Conservation (phyloP, 2,797 vertebrate genomes). For the Chelmon rostratus region DNA sequence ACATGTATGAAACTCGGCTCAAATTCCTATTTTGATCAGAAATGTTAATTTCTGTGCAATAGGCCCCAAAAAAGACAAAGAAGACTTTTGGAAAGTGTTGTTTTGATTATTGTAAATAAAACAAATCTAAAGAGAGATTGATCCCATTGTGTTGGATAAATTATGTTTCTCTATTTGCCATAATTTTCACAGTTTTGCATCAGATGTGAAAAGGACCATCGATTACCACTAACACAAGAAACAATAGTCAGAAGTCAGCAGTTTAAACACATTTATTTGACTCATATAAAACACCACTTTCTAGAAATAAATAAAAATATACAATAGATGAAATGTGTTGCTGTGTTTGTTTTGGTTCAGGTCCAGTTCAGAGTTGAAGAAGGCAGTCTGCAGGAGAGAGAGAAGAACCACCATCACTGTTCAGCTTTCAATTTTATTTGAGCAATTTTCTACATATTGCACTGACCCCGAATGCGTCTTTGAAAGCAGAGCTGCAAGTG, state of each 20-base stretch:
- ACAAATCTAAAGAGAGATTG: not conserved
- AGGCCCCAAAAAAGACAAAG: not conserved
- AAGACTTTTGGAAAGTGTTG: not conserved
- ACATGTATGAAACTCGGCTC: not conserved
- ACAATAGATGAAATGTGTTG: slow-evolving; percentile 47
- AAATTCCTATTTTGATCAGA: not conserved
- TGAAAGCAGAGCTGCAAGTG: slow-evolving; percentile 29
- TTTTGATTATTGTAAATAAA: not conserved
- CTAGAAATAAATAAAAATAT: slow-evolving; percentile 74
- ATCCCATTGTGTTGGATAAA: not conserved
- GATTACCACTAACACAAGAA: not conserved
- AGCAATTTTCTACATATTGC: not conserved
- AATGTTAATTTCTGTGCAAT: not conserved
- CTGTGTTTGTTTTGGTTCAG: slow-evolving; percentile 63
- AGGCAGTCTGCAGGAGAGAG: slow-evolving; percentile 75
- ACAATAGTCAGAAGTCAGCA: not conserved
- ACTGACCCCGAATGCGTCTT: slow-evolving; percentile 13
- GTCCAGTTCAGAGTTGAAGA: slow-evolving; percentile 59
- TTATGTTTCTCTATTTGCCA: not conserved
- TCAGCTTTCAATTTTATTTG: slow-evolving; percentile 12
- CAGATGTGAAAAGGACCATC: not conserved
- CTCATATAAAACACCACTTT: slow-evolving; percentile 70
- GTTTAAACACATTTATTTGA: slow-evolving; percentile 65
- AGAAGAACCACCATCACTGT: slow-evolving; percentile 22
- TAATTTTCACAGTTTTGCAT: not conserved